These are phyloP conservation scores for Clamator glandarius DNA, from an alignment of 2,797 vertebrate species.

Conservation along the genomic window DNA sequence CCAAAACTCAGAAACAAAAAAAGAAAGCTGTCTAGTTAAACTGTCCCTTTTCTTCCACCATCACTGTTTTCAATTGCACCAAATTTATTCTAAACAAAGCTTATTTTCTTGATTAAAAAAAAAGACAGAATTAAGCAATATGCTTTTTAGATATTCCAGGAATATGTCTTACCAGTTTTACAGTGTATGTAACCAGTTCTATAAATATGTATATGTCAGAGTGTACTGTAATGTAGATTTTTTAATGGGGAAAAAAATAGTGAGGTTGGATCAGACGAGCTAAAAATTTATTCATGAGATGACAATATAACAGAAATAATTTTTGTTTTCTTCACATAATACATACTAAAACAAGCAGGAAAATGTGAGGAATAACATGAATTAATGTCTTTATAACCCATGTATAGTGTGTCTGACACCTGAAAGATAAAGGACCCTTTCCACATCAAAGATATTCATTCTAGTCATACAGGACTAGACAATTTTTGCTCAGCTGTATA, in stretches of 20 bases:
- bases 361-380: conserved; percentile 11
- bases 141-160: not conserved
- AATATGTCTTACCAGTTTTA: not conserved
- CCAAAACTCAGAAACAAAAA: not conserved
- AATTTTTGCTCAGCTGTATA: not conserved
- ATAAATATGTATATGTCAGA: not conserved
- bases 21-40: not conserved
- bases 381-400: conserved; percentile 1
- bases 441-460: conserved; percentile 25
- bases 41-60: not conserved
- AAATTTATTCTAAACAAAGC: not conserved
- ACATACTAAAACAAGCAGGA: not conserved
- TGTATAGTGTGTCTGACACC: not conserved
- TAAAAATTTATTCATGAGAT: not conserved
- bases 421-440: not conserved
- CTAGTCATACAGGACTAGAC: not conserved
- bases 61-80: not conserved
- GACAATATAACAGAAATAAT: not conserved
- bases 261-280: not conserved
- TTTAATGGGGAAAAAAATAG: not conserved
- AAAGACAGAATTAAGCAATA: no score
- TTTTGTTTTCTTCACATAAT: not conserved
- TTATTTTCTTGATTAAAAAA: not conserved
- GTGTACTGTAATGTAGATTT: not conserved
- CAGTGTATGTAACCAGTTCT: not conserved